phyloP scores from a whole-genome alignment of 2,797 vertebrate species.

The Typhlichthys subterraneus region DNA sequence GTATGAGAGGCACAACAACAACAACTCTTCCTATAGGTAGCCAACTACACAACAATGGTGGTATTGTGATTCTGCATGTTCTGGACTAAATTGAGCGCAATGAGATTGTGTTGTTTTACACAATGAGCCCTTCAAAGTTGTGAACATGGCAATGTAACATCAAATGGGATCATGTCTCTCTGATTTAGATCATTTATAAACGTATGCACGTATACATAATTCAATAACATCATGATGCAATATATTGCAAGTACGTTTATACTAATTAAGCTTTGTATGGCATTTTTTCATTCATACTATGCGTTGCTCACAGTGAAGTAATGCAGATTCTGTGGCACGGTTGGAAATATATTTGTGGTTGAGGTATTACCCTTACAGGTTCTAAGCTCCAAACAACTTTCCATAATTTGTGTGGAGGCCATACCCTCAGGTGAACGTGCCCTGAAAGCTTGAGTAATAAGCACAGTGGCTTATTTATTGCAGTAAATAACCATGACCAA shows the following conservation, averaged over 20 bases:
- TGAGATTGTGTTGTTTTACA: background rate
- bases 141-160: slow-evolving; percentile 11
- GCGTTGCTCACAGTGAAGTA: background rate
- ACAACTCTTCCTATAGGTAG: slow-evolving; percentile 20
- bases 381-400: slow-evolving; percentile 47
- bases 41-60: slow-evolving; percentile 1
- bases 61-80: background rate
- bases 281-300: too few species aligned
- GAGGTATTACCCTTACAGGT: slow-evolving; percentile 31
- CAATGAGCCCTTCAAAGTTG: slow-evolving; percentile 10
- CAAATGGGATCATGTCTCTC: slow-evolving; percentile 28
- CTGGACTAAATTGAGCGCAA: slow-evolving; percentile 1
- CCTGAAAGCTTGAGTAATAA: slow-evolving; percentile 26
- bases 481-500: slow-evolving; percentile 66
- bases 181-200: slow-evolving; percentile 38
- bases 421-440: slow-evolving; percentile 50
- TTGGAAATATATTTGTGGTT: background rate
- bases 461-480: slow-evolving; percentile 41
- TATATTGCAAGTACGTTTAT: too few species aligned
- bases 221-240: too few species aligned
- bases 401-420: slow-evolving; percentile 43
- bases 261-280: too few species aligned
- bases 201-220: too few species aligned
- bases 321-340: background rate
- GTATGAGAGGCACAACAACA: slow-evolving; percentile 1